phyloP scores from a whole-genome alignment of 2,797 vertebrate genomes.

The Silurus lanzhouensis region DNA sequence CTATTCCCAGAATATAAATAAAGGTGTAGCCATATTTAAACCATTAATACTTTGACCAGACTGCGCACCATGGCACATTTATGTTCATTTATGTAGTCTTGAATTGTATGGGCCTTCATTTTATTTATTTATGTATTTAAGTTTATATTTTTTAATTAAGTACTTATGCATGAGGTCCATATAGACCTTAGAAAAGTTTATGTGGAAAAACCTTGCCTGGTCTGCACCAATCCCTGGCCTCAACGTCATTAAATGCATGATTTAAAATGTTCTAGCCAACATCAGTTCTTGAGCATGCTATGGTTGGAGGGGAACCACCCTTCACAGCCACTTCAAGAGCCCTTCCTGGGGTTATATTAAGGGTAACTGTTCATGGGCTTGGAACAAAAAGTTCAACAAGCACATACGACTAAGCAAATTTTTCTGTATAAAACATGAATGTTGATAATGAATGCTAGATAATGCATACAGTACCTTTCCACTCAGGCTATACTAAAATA shows the following conservation, averaged over 20 bases:
- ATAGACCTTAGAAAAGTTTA: neutral
- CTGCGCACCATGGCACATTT: neutral
- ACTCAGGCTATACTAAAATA: neutral
- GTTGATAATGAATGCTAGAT: neutral
- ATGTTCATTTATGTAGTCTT: neutral
- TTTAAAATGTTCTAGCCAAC: neutral
- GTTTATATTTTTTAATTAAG: too few species aligned
- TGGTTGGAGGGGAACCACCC: neutral
- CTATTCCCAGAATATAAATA: neutral
- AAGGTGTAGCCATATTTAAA: neutral
- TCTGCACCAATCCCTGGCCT: neutral
- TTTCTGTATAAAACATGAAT: too few species aligned
- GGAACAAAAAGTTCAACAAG: too few species aligned
- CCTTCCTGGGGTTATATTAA: too few species aligned
- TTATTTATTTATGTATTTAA: too few species aligned
- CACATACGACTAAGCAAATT: too few species aligned
- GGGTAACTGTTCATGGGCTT: too few species aligned
- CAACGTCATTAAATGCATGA: neutral
- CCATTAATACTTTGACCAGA: neutral
- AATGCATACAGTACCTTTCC: neutral
- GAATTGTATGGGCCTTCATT: neutral
- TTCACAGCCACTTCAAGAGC: neutral
- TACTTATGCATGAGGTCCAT: neutral
- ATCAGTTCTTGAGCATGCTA: neutral
- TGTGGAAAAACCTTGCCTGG: neutral